phyloP scores from a whole-genome alignment of 2,797 vertebrate species.

The Microctenopoma steveboyesi region DNA sequence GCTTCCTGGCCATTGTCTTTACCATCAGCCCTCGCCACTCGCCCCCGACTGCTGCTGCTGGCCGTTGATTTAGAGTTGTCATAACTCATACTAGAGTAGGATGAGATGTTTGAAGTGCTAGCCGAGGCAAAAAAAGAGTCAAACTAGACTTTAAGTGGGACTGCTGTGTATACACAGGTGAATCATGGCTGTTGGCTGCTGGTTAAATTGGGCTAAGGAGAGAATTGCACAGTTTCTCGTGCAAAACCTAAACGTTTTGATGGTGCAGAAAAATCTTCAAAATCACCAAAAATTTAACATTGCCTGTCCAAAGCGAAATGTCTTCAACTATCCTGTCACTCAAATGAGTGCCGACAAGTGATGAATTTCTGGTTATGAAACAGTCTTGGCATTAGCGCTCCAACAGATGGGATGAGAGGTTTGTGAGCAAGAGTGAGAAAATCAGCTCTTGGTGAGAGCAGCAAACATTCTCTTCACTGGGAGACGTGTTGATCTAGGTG shows the following conservation, averaged over 20 bases:
- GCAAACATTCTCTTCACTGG: slow-evolving; percentile 37
- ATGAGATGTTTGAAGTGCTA: slow-evolving; percentile 54
- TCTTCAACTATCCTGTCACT: slow-evolving; percentile 39
- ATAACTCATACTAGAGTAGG: slow-evolving; percentile 84
- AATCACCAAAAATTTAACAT: slow-evolving; percentile 8
- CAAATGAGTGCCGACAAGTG: slow-evolving; percentile 21
- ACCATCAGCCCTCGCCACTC: slow-evolving; percentile 68
- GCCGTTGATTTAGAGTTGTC: slow-evolving; percentile 79
- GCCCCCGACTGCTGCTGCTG: slow-evolving; percentile 73
- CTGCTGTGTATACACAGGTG: slow-evolving; percentile 65
- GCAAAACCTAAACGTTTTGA: neutral
- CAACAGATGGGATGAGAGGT: slow-evolving; percentile 68
- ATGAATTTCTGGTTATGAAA: slow-evolving; percentile 58
- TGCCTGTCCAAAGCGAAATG: slow-evolving; percentile 9
- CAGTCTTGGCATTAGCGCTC: slow-evolving; percentile 50
- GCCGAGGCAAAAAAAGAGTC: slow-evolving; percentile 14
- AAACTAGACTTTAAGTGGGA: slow-evolving; percentile 74
- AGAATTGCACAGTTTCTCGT: slow-evolving; percentile 51
- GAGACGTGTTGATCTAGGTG: slow-evolving; percentile 46
- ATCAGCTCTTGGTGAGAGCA: slow-evolving; percentile 50
- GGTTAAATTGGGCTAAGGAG: slow-evolving; percentile 48
- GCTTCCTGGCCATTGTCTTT: slow-evolving; percentile 66
- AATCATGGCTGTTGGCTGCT: slow-evolving; percentile 61
- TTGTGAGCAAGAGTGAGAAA: slow-evolving; percentile 56
- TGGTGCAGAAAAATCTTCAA: neutral